A percentile compares a stretch with the other conserved stretches of the same genome.
Evolutionary conservation across 2,797 vertebrate species (phyloP).

Genomic region (Microctenopoma lineatum): DNA sequence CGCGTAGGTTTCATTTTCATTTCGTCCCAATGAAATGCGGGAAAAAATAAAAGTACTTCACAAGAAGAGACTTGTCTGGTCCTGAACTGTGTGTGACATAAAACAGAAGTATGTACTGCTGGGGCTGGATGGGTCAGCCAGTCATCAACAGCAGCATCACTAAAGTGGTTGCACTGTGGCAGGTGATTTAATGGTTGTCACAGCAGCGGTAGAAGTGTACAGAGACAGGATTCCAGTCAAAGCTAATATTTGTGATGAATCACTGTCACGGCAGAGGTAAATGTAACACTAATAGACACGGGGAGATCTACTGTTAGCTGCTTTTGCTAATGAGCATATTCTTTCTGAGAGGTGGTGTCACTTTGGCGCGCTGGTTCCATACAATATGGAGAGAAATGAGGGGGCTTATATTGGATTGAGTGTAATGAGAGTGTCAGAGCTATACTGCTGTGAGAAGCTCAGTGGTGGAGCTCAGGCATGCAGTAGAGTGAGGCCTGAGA

Average conservation of each 20-base stretch:
- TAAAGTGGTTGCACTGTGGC: conserved; percentile 68
- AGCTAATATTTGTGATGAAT: conserved; percentile 83
- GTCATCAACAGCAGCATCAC: conserved; percentile 70
- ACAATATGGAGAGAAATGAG: conserved; percentile 69
- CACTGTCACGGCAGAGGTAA: conserved; percentile 78
- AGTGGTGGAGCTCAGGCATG: conserved; percentile 35
- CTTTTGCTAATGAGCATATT: conserved; percentile 79
- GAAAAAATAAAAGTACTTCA: conserved; percentile 16
- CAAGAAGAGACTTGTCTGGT: conserved; percentile 22
- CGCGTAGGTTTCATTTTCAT: conserved; percentile 27
- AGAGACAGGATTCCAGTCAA: conserved; percentile 81
- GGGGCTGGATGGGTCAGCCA: conserved; percentile 58
- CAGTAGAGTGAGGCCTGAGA: conserved; percentile 31
- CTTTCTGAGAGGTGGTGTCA: conserved; percentile 75
- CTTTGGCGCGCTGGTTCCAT: conserved; percentile 64
- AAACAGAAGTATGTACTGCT: conserved; percentile 63
- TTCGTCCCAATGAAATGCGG: conserved; percentile 11
- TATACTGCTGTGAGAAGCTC: conserved; percentile 45
- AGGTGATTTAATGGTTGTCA: conserved; percentile 84
- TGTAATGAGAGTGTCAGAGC: conserved; percentile 71
- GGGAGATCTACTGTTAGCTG: conserved; percentile 78
- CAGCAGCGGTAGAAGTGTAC: conserved; percentile 71
- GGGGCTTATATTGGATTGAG: conserved; percentile 68
- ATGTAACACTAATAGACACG: conserved; percentile 80
- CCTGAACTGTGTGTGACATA: conserved; percentile 61